phyloP scores from a whole-genome alignment of 2,113 vertebrate species.

The Lanius collurio region DNA sequence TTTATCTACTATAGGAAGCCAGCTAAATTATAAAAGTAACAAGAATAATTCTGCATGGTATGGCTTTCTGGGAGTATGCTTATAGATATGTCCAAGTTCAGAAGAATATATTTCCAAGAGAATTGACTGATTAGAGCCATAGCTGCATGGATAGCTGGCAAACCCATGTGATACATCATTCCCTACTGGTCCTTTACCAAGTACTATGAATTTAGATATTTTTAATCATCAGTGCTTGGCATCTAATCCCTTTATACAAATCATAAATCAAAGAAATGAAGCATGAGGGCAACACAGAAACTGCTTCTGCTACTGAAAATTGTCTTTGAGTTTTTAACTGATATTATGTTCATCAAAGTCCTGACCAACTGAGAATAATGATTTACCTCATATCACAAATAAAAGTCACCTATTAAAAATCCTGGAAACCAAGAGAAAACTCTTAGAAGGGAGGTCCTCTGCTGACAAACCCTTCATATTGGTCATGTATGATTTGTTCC shows the following conservation, averaged over 20 bases:
- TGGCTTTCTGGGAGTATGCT: not conserved
- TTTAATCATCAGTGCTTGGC: not conserved
- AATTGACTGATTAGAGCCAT: not conserved
- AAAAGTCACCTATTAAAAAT: not conserved
- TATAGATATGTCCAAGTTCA: not conserved
- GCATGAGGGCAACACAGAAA: not conserved
- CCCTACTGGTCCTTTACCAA: not conserved
- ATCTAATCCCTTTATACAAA: not conserved
- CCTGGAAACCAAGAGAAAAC: not conserved
- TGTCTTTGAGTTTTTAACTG: not conserved
- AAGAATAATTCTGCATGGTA: not conserved
- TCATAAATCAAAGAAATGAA: not conserved
- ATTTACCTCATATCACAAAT: not conserved
- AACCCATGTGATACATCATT: not conserved
- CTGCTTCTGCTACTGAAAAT: not conserved
- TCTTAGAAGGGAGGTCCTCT: not conserved
- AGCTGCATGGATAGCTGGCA: not conserved
- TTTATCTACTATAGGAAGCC: not conserved
- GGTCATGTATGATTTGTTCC: not conserved
- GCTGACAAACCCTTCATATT: not conserved
- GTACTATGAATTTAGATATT: not conserved
- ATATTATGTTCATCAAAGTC: not conserved
- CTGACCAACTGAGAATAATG: not conserved
- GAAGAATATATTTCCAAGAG: not conserved
- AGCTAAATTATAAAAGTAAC: not conserved